These are phyloP conservation scores for Parotia lawesii DNA, from an alignment of 2,113 vertebrate species.

Conservation along the genomic window DNA sequence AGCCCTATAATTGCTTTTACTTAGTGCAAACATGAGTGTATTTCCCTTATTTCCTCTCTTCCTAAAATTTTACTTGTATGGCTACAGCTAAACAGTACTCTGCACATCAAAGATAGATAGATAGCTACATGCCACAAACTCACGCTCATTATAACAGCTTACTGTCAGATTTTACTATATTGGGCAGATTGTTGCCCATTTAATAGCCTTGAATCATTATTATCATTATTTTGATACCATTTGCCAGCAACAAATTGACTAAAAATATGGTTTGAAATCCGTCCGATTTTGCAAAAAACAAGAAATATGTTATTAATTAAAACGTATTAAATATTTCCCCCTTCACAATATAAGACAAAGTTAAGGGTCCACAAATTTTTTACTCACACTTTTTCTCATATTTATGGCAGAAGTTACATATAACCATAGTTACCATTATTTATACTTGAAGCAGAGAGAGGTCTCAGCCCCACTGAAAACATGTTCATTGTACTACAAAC, in stretches of 20 bases:
- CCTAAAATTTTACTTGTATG: neutral
- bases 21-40: neutral
- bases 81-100: neutral
- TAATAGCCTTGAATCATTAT: neutral
- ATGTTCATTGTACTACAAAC: neutral
- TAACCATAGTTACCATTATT: neutral
- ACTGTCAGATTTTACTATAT: neutral
- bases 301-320: neutral
- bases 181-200: neutral
- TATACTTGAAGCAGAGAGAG: neutral
- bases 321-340: neutral
- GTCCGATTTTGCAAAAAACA: neutral
- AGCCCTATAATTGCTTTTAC: neutral
- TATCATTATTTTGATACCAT: neutral
- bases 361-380: neutral
- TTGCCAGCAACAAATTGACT: neutral
- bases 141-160: neutral
- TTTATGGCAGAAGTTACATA: neutral
- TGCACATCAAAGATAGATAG: neutral
- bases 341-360: neutral
- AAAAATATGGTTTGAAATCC: neutral
- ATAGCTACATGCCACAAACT: neutral
- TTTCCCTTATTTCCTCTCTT: neutral
- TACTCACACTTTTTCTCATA: neutral
- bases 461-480: neutral